phyloP scores from a whole-genome alignment of 1,140 invertebrate species.

The Heterodera carotae region DNA sequence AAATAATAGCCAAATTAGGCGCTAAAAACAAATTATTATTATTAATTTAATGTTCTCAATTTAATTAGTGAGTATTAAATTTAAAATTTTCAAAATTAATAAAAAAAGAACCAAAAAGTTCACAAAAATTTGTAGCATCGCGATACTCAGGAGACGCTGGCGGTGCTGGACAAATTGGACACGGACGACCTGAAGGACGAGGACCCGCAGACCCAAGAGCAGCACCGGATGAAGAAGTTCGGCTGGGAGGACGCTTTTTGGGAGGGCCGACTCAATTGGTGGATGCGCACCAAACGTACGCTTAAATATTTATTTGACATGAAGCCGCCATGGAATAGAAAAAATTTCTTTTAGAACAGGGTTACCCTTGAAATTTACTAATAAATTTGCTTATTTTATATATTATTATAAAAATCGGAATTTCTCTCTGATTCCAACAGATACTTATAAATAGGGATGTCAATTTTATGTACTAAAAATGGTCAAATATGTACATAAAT shows the following conservation, averaged over 20 bases:
- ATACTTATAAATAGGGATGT: too few relatives aligned
- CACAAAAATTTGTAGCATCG: slow-evolving; percentile 30
- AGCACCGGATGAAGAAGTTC: slow-evolving; percentile 78
- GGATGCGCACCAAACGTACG: slow-evolving; percentile 70
- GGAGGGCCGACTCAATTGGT: slow-evolving; percentile 42
- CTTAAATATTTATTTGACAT: too few relatives aligned
- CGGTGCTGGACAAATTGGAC: slow-evolving; percentile 73
- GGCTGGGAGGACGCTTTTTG: slow-evolving; percentile 79
- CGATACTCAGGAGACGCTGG: slow-evolving; percentile 82
- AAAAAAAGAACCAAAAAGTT: not conserved
- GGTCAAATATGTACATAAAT: too few relatives aligned
- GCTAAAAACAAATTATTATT: too few relatives aligned
- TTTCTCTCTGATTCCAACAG: too few relatives aligned
- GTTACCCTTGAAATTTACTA: too few relatives aligned
- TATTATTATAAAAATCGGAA: too few relatives aligned
- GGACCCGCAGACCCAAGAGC: slow-evolving; percentile 72
- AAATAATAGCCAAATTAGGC: not conserved
- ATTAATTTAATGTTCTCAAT: too few relatives aligned
- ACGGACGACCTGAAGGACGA: slow-evolving; percentile 71
- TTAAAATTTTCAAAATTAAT: not conserved
- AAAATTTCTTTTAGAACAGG: too few relatives aligned
- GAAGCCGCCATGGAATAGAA: too few relatives aligned
- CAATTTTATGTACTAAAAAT: too few relatives aligned
- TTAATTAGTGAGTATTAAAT: not conserved
- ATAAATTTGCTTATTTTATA: too few relatives aligned